These are phyloP conservation scores for Zoanthus sansibaricus DNA, from an alignment of 92 coral and sea anemone species.

Conservation along the genomic window DNA sequence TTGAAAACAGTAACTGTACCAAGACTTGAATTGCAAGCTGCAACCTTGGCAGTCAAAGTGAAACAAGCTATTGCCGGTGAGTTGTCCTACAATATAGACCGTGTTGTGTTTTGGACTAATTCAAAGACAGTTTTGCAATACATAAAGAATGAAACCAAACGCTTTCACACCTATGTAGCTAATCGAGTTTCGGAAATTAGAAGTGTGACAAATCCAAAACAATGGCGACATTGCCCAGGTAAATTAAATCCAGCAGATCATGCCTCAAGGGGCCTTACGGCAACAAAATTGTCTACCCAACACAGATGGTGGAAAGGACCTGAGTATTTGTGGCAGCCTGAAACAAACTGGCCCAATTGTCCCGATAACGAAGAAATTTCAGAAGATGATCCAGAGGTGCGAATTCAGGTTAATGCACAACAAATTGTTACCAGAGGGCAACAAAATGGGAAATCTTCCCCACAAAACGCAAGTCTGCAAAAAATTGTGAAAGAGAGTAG, in stretches of 20 bases:
- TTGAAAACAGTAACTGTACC: constrained; percentile 60
- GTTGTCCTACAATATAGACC: constrained; percentile 40
- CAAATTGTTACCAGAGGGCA: not conserved
- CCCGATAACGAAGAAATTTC: not conserved
- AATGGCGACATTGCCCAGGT: constrained; percentile 45
- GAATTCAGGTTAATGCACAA: not conserved
- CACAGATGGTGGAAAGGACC: constrained; percentile 37
- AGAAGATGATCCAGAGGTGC: not conserved
- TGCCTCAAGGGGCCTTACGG: constrained; percentile 37
- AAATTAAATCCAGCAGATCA: constrained; percentile 38
- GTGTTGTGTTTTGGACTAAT: constrained; percentile 38
- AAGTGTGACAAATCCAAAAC: constrained; percentile 25
- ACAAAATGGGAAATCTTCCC: not conserved
- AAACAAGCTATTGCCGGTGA: constrained; percentile 31
- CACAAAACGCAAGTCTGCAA: not conserved
- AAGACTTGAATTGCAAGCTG: constrained; percentile 60
- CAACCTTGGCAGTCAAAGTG: constrained; percentile 32
- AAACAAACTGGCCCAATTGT: constrained; percentile 21
- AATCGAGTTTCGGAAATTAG: constrained; percentile 37
- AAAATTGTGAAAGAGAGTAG: constrained; percentile 4
- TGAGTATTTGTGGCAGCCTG: constrained; percentile 40
- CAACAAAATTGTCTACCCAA: constrained; percentile 14
- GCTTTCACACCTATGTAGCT: constrained; percentile 32
- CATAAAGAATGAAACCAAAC: constrained; percentile 34
- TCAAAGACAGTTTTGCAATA: constrained; percentile 46